Percentiles rank a stretch among this genome's conserved stretches.
These are phyloP conservation scores for Sebastes elongatus DNA, from an alignment of 2,797 vertebrate species.

Conservation along the genomic window DNA sequence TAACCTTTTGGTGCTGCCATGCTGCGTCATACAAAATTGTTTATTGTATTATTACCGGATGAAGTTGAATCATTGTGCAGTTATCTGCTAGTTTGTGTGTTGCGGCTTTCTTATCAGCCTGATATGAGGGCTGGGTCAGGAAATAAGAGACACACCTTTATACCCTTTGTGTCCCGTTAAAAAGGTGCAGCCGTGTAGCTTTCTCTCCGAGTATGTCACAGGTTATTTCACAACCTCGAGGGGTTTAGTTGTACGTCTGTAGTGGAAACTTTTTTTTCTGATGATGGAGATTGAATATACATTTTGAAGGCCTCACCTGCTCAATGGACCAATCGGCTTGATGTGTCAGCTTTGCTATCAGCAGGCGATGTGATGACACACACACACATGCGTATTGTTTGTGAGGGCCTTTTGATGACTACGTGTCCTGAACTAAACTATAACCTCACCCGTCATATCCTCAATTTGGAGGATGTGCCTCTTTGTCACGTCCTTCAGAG, in stretches of 20 bases:
- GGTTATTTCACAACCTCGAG: not conserved
- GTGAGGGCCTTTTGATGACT: not conserved
- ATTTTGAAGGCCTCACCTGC: not conserved
- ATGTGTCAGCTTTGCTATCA: not conserved
- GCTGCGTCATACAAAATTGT: not conserved
- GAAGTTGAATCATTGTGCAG: not conserved
- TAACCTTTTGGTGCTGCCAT: not conserved
- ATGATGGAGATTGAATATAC: not conserved
- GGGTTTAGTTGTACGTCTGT: not conserved
- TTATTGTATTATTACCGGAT: not conserved
- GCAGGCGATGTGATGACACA: not conserved
- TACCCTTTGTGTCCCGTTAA: not conserved
- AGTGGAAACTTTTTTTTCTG: not conserved
- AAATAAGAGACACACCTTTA: slow-evolving; percentile 29
- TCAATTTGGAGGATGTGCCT: slow-evolving; percentile 7
- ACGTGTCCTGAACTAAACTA: not conserved
- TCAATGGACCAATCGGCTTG: not conserved
- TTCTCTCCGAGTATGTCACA: slow-evolving; percentile 1
- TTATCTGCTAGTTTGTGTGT: slow-evolving; percentile 11
- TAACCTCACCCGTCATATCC: not conserved
- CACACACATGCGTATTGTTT: not conserved
- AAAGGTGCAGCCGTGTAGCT: not conserved
- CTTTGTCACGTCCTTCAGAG: slow-evolving; percentile 15
- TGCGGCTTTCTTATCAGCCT: slow-evolving; percentile 35
- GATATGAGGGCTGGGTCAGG: not conserved